A percentile compares a stretch with the other conserved stretches of the same genome.
phyloP scores from a whole-genome alignment of 2,113 vertebrate species.

The Lathamus discolor region DNA sequence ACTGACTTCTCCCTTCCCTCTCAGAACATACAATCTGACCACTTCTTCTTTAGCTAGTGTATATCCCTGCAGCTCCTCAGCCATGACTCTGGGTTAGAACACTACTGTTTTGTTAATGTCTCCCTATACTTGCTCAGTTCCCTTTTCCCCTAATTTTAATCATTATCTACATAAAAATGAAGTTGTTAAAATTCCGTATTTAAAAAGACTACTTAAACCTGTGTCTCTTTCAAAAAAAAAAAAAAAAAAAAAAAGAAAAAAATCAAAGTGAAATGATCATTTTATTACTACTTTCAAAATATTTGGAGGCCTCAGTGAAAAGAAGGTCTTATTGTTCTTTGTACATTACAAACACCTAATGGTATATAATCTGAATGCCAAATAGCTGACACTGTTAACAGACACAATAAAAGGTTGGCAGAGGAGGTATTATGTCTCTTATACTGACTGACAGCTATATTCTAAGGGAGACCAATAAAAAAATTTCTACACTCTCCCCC shows the following conservation, averaged over 20 bases:
- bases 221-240: not conserved
- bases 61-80: not conserved
- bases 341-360: not conserved
- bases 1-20: not conserved
- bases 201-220: not conserved
- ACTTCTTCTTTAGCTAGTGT: not conserved
- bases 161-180: not conserved
- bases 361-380: not conserved
- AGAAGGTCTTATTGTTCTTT: not conserved
- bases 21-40: not conserved
- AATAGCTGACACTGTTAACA: not conserved
- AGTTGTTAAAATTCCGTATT: not conserved
- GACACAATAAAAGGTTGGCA: constrained; percentile 13
- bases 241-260: not conserved
- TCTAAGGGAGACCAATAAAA: not conserved
- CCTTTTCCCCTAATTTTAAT: not conserved
- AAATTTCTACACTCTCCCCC: not conserved
- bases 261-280: not conserved
- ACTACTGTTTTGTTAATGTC: not conserved
- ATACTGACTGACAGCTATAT: constrained; percentile 7
- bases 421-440: not conserved
- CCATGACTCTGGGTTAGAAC: not conserved
- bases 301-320: not conserved
- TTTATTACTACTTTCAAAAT: not conserved
- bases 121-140: not conserved